Evolutionary conservation across 64 coral and sea anemone genomes (phyloP).

Genomic region (Pachyseris speciosa): DNA sequence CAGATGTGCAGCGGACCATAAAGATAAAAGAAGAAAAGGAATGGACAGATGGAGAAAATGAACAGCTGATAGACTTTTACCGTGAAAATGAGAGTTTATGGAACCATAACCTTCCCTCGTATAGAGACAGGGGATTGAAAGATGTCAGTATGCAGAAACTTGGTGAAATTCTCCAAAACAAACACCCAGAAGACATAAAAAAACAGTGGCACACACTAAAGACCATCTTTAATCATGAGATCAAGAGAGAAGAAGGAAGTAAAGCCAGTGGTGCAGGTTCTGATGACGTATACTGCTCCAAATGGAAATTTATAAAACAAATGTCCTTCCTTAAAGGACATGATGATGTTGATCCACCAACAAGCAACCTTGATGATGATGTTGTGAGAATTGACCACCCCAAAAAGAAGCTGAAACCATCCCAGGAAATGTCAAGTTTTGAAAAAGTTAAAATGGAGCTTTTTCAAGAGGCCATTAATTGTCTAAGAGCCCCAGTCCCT

Average conservation of each 20-base stretch:
- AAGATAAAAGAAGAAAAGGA: neutral
- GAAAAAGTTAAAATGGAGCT: too few species aligned
- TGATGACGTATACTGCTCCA: neutral
- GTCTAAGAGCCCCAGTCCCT: too few species aligned
- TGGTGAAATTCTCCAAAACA: neutral
- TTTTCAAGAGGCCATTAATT: too few species aligned
- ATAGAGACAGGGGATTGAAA: conserved; percentile 9
- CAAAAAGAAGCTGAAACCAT: too few species aligned
- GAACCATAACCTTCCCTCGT: conserved; percentile 25
- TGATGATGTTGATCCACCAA: conserved; percentile 47
- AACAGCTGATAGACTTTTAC: conserved; percentile 54
- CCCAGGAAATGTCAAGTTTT: too few species aligned
- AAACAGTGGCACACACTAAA: conserved; percentile 51
- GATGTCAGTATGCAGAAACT: conserved; percentile 20
- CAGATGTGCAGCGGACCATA: neutral
- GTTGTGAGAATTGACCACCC: too few species aligned
- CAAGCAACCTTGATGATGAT: conserved; percentile 20
- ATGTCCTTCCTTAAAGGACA: conserved; percentile 45
- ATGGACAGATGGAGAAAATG: conserved; percentile 34
- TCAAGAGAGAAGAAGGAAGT: conserved; percentile 36
- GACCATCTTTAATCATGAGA: conserved; percentile 11
- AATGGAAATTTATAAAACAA: conserved; percentile 28
- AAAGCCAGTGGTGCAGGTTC: neutral
- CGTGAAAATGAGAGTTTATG: conserved; percentile 27
- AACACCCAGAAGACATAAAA: conserved; percentile 34